phyloP scores from a whole-genome alignment of 2,113 vertebrate species.

The Myiozetetes cayanensis region DNA sequence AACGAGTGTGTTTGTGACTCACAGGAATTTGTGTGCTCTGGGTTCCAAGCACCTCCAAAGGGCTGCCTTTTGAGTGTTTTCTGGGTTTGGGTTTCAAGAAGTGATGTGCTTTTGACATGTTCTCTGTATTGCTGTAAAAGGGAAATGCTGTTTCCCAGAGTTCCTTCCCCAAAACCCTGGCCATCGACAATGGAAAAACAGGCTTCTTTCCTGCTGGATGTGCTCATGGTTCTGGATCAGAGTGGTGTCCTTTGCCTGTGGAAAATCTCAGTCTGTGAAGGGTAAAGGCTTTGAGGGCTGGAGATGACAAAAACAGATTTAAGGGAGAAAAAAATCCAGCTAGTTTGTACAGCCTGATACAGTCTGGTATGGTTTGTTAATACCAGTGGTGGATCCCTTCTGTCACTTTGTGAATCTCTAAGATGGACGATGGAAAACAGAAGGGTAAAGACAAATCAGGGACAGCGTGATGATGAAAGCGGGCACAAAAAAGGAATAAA shows the following conservation, averaged over 20 bases:
- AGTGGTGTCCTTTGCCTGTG: background rate
- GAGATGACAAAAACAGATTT: background rate
- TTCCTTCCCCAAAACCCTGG: background rate
- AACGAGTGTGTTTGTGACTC: background rate
- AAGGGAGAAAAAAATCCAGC: fast-evolving
- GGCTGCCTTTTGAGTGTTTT: background rate
- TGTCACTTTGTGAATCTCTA: fast-evolving
- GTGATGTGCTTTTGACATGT: background rate
- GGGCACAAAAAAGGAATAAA: background rate
- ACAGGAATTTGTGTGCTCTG: background rate
- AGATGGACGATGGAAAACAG: background rate
- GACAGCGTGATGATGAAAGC: background rate
- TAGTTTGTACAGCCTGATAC: background rate
- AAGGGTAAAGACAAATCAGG: background rate
- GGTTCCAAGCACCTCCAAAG: background rate
- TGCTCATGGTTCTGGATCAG: background rate
- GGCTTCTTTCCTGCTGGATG: background rate
- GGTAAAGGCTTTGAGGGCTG: background rate
- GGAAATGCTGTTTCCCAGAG: background rate
- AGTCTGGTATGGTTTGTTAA: background rate
- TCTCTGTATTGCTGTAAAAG: background rate
- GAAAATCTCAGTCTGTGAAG: background rate
- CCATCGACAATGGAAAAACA: background rate
- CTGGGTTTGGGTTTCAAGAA: background rate
- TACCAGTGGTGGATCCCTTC: background rate